Conservation (phyloP, 2,888 invertebrate genomes). For the Parelbella ahira region DNA sequence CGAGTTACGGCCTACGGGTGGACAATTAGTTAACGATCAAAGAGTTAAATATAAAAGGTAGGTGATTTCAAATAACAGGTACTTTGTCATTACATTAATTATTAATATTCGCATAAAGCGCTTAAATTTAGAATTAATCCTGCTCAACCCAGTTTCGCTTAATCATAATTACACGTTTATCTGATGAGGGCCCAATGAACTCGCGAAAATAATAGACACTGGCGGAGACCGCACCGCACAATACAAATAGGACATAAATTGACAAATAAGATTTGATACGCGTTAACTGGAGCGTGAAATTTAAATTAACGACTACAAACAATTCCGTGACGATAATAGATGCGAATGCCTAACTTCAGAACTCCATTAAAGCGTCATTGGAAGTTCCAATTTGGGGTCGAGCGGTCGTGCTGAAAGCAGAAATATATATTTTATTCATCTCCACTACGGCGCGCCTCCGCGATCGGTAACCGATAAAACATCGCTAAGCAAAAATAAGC, state of each 20-base stretch:
- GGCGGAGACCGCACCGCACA: constrained; percentile 22
- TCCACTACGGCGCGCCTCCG: constrained; percentile 60
- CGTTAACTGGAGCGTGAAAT: constrained; percentile 63
- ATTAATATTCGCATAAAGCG: no score
- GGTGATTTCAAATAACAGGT: no score
- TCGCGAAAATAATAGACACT: constrained; percentile 1
- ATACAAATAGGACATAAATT: constrained; percentile 41
- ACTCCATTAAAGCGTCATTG: constrained; percentile 68
- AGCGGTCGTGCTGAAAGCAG: constrained; percentile 57
- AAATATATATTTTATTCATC: constrained; percentile 76
- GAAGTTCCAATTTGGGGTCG: constrained; percentile 65
- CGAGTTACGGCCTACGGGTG: no score
- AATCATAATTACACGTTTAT: no score
- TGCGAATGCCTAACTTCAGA: constrained; percentile 70
- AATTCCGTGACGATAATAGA: constrained; percentile 65
- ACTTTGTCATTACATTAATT: no score
- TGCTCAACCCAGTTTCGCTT: no score
- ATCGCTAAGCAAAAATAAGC: constrained; percentile 71
- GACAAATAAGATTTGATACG: constrained; percentile 62
- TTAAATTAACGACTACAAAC: constrained; percentile 71
- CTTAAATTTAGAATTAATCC: no score
- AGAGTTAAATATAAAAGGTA: no score
- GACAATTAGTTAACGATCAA: no score
- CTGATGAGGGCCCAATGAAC: not conserved
- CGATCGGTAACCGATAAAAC: constrained; percentile 72